Evolutionary conservation across 1,140 invertebrate genomes (phyloP).

Genomic region (Lucilia cuprina): DNA sequence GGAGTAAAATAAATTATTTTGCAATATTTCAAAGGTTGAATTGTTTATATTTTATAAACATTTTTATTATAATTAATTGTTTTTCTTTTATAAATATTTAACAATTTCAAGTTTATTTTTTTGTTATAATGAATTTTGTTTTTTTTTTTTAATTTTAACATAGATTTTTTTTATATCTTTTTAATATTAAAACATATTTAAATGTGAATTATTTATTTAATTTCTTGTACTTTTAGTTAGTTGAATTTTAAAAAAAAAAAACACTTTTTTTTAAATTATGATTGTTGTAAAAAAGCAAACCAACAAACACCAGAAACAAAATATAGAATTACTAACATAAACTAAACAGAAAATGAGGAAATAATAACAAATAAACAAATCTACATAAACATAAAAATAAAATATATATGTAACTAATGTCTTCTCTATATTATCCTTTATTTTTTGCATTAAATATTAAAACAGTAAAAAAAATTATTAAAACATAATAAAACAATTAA

Average conservation of each 20-base stretch:
- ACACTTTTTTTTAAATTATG: neutral
- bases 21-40: conserved; percentile 10
- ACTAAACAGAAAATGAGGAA: neutral
- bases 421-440: conserved; percentile 17
- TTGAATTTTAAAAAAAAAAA: neutral
- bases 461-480: neutral
- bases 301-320: neutral
- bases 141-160: conserved; percentile 12
- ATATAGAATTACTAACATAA: neutral
- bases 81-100: neutral
- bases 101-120: conserved; percentile 17
- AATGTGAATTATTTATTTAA: conserved; percentile 6
- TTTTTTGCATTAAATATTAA: conserved; percentile 21
- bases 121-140: neutral
- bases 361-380: neutral
- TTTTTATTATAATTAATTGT: neutral
- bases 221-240: neutral
- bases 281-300: neutral
- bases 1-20: neutral
- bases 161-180: neutral
- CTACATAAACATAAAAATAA: neutral
- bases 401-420: conserved; percentile 26
- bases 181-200: neutral
- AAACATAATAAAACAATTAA: conserved; percentile 2
- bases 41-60: neutral